Base-by-base conservation (phyloP, 2,113 vertebrate species). In the Phainopepla nitens region DNA sequence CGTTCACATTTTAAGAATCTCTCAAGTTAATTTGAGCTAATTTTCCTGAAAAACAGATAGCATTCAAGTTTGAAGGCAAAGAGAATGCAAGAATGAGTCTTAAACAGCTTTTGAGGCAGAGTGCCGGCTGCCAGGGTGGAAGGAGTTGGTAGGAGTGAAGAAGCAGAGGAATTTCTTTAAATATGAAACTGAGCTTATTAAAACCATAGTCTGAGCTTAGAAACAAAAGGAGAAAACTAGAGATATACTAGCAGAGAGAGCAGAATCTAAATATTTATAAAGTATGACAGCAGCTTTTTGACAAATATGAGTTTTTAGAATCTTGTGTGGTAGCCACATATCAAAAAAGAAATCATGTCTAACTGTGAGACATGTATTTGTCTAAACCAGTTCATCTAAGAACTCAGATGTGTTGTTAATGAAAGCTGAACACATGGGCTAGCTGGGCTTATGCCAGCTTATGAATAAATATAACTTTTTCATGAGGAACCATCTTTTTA, bases 401-500 rank as follows among this genome's bases (percentile, higher is more conserved):
- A 96, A 68, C 66, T 94, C 75, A 47, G 73, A 82, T 84, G 16
- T 94, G 92, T 81, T 83, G 79, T 93, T 96, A 94, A 95, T 92
- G 80, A 93, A 93, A 94, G 75, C 49, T 72, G 92, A 94, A 92
- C 94, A 94, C 92, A 88, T 92, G 93, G 94, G 12, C 73, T 95
- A 39, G 45, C 85, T 96, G 95, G 82, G 39, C 80, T 85, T 62
- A 44, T 83, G 92, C 95, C 94, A 96, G 54, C 66, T 94, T 90
- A 97, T 95, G 93, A 96, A 96, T 97, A 91, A 96, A 90, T 93
- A 91, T 86, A 94, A 86, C 51, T 83, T 94, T 86, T 89, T 78
- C 85, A 75, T 89, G 80, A 89, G 45, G 65, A 96, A 84, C 82
- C 69, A 78, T 88, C 82, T 93, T 96, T 95, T 89, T 89, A 66